Conservation (phyloP, 53 echinoderm and acorn worm species). For the Mesocentrotus franciscanus region DNA sequence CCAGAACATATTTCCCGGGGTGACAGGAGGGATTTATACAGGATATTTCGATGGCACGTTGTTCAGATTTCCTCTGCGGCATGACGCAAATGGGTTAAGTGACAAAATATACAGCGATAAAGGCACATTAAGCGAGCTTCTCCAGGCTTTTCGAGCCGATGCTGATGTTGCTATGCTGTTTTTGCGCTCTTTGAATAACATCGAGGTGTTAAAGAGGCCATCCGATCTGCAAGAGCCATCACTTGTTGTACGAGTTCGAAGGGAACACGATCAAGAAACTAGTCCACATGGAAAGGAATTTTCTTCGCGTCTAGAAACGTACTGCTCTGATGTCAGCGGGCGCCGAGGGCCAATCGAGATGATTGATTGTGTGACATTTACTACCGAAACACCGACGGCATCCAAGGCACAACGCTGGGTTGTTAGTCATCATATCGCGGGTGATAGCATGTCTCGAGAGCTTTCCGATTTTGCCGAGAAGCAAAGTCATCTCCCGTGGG, state of each 20-base stretch:
- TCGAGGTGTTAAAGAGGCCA: constrained; percentile 42
- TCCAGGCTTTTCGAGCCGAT: constrained; percentile 80
- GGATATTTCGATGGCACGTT: constrained; percentile 79
- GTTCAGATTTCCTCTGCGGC: constrained; percentile 89
- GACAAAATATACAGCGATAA: constrained; percentile 69
- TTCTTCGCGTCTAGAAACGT: not conserved
- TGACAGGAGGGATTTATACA: constrained; percentile 45
- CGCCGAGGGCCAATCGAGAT: not conserved
- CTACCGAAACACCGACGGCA: not conserved
- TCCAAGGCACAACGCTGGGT: constrained; percentile 35
- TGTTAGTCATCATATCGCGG: constrained; percentile 46
- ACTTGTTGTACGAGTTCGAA: constrained; percentile 33
- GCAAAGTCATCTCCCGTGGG: constrained; percentile 64
- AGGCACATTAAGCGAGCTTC: constrained; percentile 53
- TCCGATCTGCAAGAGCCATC: not conserved
- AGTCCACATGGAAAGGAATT: not conserved
- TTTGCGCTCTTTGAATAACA: constrained; percentile 72
- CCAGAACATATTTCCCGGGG: constrained; percentile 42
- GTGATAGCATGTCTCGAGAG: constrained; percentile 38
- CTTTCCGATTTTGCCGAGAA: constrained; percentile 31
- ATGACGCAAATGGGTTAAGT: constrained; percentile 62
- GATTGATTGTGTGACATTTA: constrained; percentile 17
- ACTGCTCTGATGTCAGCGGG: not conserved
- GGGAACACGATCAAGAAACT: not conserved
- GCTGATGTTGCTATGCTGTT: constrained; percentile 81